Evolutionary conservation across 1,140 invertebrate genomes (phyloP), one percentile per base, ranked within the genome.

Genomic region (Cydia splendana): DNA sequence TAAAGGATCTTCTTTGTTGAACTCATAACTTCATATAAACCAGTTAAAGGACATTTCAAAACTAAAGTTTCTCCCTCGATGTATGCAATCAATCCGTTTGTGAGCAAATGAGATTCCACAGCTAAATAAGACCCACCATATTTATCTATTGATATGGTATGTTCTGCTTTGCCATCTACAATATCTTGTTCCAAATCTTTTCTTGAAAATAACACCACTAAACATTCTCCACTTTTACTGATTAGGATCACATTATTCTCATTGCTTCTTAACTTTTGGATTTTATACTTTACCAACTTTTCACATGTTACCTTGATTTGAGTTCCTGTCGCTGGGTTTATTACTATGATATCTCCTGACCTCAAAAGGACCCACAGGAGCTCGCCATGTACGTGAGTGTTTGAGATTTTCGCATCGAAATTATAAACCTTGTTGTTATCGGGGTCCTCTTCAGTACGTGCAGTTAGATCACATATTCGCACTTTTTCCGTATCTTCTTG

Each of bases 201-300:
- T 67, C 73, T 67, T 13, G 75, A 77, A 45, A 81, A 78, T n/a
- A 85, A 81, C 18, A 71, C 69, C 12, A 51, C 51, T 57, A 91
- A 83, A 7, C 81, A 83, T 78, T 92, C 89, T 48, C 87, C 87
- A 85, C 86, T 87, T 84, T 90, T 87, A 80, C 86, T 92, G 12
- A 89, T 77, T 20, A 93, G 79, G 75, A 85, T 78, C 71, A 92
- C 75, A n/a, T 83, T 80, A 42, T 81, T 78, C 6, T 75, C 77
- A 67, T 78, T 71, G 30, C 38, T 81, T 76, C 79, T 20, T 75
- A 92, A 79, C 62, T 80, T 75, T n/a, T 75, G 65, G 28, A 91
- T 84, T 82, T 87, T 88, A 53, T 87, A 88, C 74, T 84, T 83
- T 0, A 81, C 77, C 67, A 84, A 83, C 62, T 83, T 87, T 78